Evolutionary conservation across 2,888 invertebrate genomes (phyloP).

Genomic region (Ennomos erosarius): DNA sequence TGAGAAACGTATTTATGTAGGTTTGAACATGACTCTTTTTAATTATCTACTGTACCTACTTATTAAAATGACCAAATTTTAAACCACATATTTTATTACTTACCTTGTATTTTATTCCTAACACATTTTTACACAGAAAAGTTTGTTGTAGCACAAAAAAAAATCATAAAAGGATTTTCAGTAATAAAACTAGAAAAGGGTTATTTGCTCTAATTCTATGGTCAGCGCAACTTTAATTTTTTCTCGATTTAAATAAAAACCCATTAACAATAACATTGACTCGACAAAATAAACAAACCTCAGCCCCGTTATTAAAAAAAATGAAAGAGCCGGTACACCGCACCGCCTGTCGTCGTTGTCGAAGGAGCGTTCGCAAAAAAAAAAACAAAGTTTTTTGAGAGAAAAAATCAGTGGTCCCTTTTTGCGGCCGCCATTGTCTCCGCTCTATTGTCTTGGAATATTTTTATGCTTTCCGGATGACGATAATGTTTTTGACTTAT

Average conservation of each 20-base stretch:
- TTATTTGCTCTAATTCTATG: slow-evolving; percentile 36
- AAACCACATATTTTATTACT: too few species aligned
- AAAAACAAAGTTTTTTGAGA: slow-evolving; percentile 71
- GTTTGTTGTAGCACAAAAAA: not conserved
- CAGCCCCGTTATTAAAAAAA: slow-evolving; percentile 77
- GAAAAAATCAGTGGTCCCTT: slow-evolving; percentile 68
- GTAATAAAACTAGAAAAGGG: slow-evolving; percentile 16
- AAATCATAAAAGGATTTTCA: not conserved
- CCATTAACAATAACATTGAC: slow-evolving; percentile 66
- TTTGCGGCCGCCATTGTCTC: slow-evolving; percentile 81
- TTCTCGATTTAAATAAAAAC: slow-evolving; percentile 50
- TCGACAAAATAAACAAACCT: slow-evolving; percentile 77
- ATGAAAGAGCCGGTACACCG: slow-evolving; percentile 70
- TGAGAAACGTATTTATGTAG: not conserved
- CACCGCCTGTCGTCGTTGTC: slow-evolving; percentile 78
- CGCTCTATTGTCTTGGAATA: slow-evolving; percentile 81
- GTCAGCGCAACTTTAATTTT: slow-evolving; percentile 42
- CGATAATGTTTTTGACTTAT: slow-evolving; percentile 80
- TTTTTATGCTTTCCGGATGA: slow-evolving; percentile 83
- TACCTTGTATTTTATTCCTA: too few species aligned
- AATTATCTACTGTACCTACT: too few species aligned
- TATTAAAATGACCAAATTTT: too few species aligned
- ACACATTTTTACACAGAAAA: too few species aligned
- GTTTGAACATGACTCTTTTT: too few species aligned
- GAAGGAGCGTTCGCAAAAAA: slow-evolving; percentile 76